Conservation (phyloP, 2,113 vertebrate species). For the Paedocypris sp. region DNA sequence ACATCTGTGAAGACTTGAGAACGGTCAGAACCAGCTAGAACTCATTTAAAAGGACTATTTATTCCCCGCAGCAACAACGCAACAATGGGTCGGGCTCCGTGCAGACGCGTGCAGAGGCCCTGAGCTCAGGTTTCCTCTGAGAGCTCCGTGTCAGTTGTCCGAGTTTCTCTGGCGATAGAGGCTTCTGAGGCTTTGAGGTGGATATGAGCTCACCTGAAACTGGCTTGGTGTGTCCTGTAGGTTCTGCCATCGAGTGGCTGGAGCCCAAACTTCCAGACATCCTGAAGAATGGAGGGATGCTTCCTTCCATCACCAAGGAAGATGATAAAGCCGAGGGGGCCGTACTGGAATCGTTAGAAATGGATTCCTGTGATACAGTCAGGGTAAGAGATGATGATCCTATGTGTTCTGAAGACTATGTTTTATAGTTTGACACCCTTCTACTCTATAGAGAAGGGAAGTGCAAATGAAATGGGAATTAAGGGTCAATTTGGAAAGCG, state of each 20-base stretch:
- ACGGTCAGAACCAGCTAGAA: slow-evolving; percentile 5
- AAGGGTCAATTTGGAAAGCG: too few species aligned
- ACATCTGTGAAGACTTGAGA: too few species aligned
- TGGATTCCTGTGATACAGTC: slow-evolving; percentile 67
- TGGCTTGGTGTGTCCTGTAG: slow-evolving; percentile 69
- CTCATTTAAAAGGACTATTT: background rate
- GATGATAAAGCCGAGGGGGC: slow-evolving; percentile 60
- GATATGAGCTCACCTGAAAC: slow-evolving; percentile 74
- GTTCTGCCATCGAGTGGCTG: slow-evolving; percentile 86
- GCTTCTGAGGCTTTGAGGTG: slow-evolving; percentile 9
- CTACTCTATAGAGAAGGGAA: too few species aligned
- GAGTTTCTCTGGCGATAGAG: slow-evolving; percentile 29
- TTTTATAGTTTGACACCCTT: background rate
- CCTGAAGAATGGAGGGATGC: slow-evolving; percentile 81
- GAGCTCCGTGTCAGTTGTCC: slow-evolving; percentile 47
- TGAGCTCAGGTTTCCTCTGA: slow-evolving; percentile 41
- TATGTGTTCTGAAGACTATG: background rate
- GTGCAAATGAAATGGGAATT: too few species aligned
- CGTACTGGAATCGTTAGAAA: slow-evolving; percentile 60
- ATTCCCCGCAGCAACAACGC: background rate
- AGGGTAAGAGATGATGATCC: slow-evolving; percentile 67
- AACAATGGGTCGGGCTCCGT: slow-evolving; percentile 1
- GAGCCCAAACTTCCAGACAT: slow-evolving; percentile 86
- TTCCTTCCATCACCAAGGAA: slow-evolving; percentile 65
- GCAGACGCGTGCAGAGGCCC: slow-evolving; percentile 6